These are phyloP conservation scores for Meloidogyne floridensis DNA, from an alignment of 1,140 invertebrate genomes.

Conservation along the genomic window DNA sequence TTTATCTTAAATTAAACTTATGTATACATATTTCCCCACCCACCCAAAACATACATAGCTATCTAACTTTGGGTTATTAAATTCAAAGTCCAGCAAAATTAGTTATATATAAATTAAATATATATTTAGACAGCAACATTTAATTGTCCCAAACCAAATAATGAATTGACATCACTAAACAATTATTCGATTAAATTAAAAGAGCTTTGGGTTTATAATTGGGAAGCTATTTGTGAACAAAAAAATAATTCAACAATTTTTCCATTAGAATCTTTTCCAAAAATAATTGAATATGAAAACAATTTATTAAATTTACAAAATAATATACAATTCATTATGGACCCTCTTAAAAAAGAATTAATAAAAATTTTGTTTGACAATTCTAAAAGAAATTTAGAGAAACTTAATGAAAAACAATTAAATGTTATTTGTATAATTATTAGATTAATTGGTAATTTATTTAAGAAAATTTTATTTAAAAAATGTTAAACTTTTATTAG, in stretches of 20 bases:
- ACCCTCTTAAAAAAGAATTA: background rate
- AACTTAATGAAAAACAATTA: background rate
- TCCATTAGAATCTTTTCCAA: background rate
- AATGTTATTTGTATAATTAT: background rate
- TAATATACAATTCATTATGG: background rate
- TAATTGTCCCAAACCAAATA: background rate
- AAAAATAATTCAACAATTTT: background rate
- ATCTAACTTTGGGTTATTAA: too few relatives aligned
- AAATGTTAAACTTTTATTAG: too few relatives aligned
- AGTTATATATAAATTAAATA: too few relatives aligned
- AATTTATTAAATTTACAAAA: background rate
- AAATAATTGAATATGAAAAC: background rate
- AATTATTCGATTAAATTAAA: background rate
- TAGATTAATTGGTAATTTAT: background rate
- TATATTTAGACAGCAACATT: background rate
- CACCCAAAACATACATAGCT: too few relatives aligned
- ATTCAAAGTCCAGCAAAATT: too few relatives aligned
- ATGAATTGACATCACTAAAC: background rate
- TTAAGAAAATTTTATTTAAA: background rate
- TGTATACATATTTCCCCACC: too few relatives aligned
- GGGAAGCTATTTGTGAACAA: background rate
- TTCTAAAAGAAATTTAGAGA: background rate
- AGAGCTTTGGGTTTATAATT: background rate
- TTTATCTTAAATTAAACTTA: too few relatives aligned
- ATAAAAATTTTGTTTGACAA: background rate